Evolutionary conservation across 2,797 vertebrate species (phyloP).

Genomic region (Sus cebifrons): DNA sequence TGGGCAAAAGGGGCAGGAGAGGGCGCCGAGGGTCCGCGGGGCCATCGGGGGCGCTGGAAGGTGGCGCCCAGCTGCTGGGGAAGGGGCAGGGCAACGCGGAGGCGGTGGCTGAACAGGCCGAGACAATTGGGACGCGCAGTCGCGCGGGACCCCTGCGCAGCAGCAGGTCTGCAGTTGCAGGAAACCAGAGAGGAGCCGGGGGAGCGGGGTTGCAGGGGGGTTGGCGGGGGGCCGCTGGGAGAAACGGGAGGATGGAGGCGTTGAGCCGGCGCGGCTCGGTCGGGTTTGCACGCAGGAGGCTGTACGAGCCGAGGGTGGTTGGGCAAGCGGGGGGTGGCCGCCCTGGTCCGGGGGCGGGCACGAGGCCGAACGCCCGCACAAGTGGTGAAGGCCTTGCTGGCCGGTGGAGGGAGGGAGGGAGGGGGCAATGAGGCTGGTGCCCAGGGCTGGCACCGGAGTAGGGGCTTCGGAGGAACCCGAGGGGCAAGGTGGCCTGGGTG

Average conservation of each 20-base stretch:
- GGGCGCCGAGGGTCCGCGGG: not conserved
- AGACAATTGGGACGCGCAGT: not conserved
- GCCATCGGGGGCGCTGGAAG: not conserved
- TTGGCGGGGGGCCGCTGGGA: not conserved
- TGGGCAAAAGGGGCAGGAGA: not conserved
- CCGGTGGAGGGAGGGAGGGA: not conserved
- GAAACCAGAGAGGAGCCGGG: too few species aligned
- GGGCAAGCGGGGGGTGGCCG: too few species aligned
- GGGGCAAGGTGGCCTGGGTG: not conserved
- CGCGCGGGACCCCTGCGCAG: not conserved
- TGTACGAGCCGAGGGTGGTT: too few species aligned
- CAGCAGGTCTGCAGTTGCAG: not conserved
- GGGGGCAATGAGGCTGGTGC: not conserved
- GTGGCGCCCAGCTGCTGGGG: not conserved
- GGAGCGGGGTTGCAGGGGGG: not conserved
- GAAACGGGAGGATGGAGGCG: accelerated
- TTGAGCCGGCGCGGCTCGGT: not conserved
- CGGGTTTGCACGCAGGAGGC: too few species aligned
- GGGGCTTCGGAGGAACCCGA: too few species aligned
- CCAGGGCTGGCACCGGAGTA: not conserved
- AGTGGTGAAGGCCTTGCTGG: not conserved
- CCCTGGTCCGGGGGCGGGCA: not conserved
- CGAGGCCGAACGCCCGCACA: not conserved
- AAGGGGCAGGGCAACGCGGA: not conserved
- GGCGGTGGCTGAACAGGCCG: not conserved